Evolutionary conservation across 2,797 vertebrate genomes (phyloP).

Genomic region (Menidia menidia): DNA sequence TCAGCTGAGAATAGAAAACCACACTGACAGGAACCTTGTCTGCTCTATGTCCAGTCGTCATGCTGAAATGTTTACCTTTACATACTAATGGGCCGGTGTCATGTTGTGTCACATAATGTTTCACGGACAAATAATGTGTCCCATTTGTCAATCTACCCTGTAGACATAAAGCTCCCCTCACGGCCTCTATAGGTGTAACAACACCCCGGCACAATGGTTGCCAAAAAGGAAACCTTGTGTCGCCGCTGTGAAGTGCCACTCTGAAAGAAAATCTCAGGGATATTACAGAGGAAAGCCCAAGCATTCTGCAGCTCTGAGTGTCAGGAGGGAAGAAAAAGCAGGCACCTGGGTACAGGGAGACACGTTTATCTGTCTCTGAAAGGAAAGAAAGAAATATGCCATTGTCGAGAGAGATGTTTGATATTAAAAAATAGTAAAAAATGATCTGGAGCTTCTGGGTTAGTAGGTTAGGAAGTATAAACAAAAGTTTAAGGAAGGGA

Average conservation of each 20-base stretch:
- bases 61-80: constrained; percentile 81
- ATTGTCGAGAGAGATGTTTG: constrained; percentile 16
- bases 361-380: constrained; percentile 27
- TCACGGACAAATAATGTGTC: constrained; percentile 78
- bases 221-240: constrained; percentile 53
- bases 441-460: neutral
- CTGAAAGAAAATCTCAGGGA: constrained; percentile 69
- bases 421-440: constrained; percentile 4
- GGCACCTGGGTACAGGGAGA: constrained; percentile 25
- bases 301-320: constrained; percentile 31
- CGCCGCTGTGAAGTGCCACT: constrained; percentile 62
- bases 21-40: constrained; percentile 76
- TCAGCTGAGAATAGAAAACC: constrained; percentile 67
- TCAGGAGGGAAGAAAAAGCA: constrained; percentile 22
- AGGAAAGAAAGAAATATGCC: constrained; percentile 21
- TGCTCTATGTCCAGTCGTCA: constrained; percentile 72
- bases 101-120: constrained; percentile 80
- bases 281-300: constrained; percentile 50
- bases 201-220: constrained; percentile 47
- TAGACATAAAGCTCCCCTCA: constrained; percentile 62
- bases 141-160: constrained; percentile 72
- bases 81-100: constrained; percentile 75
- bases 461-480: neutral
- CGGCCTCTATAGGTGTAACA: constrained; percentile 56
- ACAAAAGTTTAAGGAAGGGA: neutral